phyloP scores from a whole-genome alignment of 2,113 vertebrate genomes.

The Vidua chalybeata region DNA sequence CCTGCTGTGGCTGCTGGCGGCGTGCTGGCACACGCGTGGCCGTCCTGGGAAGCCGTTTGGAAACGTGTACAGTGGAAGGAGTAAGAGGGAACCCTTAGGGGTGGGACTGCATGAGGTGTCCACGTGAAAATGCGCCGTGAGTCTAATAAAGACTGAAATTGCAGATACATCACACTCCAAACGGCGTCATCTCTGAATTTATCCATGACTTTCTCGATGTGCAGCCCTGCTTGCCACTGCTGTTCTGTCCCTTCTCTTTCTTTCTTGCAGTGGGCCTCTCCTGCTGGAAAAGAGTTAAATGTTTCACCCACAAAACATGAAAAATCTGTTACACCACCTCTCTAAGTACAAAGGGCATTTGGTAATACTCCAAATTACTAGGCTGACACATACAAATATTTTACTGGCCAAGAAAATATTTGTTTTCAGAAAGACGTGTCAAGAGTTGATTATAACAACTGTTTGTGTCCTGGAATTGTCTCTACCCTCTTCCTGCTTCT shows the following conservation, averaged over 20 bases:
- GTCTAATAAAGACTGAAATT: not conserved
- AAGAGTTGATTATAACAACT: not conserved
- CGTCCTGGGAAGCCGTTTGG: accelerated
- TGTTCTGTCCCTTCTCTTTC: accelerated
- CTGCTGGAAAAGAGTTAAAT: not conserved
- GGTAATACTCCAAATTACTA: not conserved
- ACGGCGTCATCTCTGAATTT: accelerated
- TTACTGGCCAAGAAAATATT: not conserved
- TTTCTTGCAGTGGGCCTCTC: not conserved
- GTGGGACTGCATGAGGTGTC: not conserved
- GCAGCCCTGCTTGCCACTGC: not conserved
- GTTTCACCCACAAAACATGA: not conserved
- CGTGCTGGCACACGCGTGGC: not conserved
- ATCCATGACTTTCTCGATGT: accelerated
- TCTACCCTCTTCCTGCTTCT: not conserved
- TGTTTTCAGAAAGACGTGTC: not conserved
- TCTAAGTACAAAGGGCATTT: not conserved
- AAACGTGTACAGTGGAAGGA: accelerated
- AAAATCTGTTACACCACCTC: not conserved
- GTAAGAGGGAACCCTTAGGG: accelerated
- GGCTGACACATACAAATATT: not conserved
- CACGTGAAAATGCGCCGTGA: accelerated
- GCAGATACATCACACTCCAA: not conserved
- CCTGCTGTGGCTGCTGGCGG: not conserved
- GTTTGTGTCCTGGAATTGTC: not conserved